phyloP scores from a whole-genome alignment of 2,797 vertebrate genomes.

The Ibycter americanus region DNA sequence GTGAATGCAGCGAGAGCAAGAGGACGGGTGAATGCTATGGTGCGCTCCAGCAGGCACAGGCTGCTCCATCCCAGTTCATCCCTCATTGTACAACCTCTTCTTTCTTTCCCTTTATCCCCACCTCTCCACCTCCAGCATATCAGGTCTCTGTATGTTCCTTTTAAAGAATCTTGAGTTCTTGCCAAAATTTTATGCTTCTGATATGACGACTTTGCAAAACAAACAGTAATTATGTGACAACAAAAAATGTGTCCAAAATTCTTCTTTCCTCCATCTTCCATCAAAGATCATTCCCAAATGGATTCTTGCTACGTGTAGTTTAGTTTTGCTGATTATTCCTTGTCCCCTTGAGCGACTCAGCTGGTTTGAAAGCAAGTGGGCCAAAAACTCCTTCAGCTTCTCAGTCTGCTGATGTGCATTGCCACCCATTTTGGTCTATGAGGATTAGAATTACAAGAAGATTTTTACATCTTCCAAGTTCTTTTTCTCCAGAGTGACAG shows the following conservation, averaged over 20 bases:
- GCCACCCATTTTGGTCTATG: neutral
- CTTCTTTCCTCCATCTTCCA: neutral
- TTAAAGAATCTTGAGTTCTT: neutral
- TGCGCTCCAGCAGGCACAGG: rapidly evolving
- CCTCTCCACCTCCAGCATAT: neutral
- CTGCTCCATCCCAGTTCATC: neutral
- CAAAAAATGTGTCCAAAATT: neutral
- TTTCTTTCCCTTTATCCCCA: neutral
- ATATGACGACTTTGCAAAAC: neutral
- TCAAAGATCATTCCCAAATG: neutral
- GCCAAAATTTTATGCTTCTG: neutral
- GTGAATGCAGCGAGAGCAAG: neutral
- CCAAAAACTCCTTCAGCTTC: neutral
- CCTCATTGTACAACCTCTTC: too few species aligned
- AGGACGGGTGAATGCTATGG: rapidly evolving
- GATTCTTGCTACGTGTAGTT: neutral
- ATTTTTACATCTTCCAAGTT: neutral
- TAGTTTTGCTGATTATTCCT: neutral
- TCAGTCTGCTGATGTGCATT: neutral
- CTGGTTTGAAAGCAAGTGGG: neutral
- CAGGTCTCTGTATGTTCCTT: neutral
- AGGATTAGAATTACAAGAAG: neutral
- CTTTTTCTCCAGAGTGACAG: neutral
- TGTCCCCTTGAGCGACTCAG: neutral
- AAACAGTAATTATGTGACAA: neutral